These are phyloP conservation scores for Phrynocephalus vlangalii DNA, from an alignment of 2,797 vertebrate species.

Conservation along the genomic window DNA sequence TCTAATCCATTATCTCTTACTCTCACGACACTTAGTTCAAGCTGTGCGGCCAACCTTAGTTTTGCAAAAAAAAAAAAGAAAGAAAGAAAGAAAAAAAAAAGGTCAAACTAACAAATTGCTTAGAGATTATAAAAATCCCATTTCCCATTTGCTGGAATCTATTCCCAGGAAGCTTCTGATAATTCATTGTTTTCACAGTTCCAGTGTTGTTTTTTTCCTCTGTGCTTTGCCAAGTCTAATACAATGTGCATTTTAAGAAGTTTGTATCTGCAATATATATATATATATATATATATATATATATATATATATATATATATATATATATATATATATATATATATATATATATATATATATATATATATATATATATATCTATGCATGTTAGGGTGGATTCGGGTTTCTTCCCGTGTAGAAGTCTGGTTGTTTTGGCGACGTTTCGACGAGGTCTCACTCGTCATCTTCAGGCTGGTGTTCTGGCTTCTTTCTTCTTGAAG, in stretches of 20 bases:
- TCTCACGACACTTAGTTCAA: slow-evolving; percentile 11
- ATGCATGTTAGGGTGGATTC: too few relatives aligned
- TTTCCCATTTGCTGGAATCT: not conserved
- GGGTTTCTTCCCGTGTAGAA: too few relatives aligned
- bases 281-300: too few relatives aligned
- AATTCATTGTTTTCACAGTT: slow-evolving; percentile 24
- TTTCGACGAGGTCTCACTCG: too few relatives aligned
- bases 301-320: too few relatives aligned
- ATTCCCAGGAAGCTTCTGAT: not conserved
- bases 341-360: too few relatives aligned
- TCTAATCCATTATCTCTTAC: not conserved
- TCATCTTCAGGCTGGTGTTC: too few relatives aligned
- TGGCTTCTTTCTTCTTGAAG: too few relatives aligned
- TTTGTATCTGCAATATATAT: not conserved
- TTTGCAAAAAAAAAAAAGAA: slow-evolving; percentile 16
- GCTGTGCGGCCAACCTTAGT: slow-evolving; percentile 17
- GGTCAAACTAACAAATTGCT: slow-evolving; percentile 35
- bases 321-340: too few relatives aligned
- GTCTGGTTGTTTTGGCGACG: too few relatives aligned
- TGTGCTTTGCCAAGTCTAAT: not conserved
- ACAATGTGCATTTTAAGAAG: not conserved
- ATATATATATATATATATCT: too few relatives aligned
- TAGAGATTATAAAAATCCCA: slow-evolving; percentile 28
- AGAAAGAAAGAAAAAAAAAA: too few relatives aligned
- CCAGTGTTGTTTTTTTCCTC: not conserved